These are phyloP conservation scores for Luperina nickerlii DNA, from an alignment of 2,888 invertebrate species.

Conservation along the genomic window DNA sequence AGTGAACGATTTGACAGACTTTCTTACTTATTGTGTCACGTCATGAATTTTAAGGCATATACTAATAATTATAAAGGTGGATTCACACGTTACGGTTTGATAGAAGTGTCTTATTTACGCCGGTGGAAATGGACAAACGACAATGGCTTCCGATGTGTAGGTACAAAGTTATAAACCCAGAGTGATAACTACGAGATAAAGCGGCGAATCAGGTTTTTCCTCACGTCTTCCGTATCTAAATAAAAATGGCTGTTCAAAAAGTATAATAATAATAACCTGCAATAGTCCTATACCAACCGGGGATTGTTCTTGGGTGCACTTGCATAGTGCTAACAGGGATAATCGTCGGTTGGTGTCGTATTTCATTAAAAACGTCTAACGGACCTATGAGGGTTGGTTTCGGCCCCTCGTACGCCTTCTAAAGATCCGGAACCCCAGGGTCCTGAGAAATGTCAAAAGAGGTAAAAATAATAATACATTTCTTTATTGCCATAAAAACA, in stretches of 20 bases:
- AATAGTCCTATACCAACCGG: too few species aligned
- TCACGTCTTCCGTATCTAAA: background rate
- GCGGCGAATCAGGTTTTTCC: background rate
- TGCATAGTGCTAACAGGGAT: too few species aligned
- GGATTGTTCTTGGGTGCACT: too few species aligned
- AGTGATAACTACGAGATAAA: background rate
- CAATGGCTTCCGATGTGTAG: background rate
- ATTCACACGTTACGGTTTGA: constrained; percentile 47
- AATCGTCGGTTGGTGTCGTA: too few species aligned
- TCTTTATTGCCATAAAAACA: too few species aligned
- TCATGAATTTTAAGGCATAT: constrained; percentile 40
- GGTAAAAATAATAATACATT: too few species aligned
- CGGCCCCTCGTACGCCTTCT: too few species aligned
- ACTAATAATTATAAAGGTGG: constrained; percentile 19
- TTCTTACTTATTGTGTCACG: constrained; percentile 23
- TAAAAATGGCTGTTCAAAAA: background rate
- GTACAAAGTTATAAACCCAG: background rate
- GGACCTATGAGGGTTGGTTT: too few species aligned
- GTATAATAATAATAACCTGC: too few species aligned
- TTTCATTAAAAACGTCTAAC: too few species aligned
- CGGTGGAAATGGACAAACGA: background rate
- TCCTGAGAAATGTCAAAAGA: too few species aligned
- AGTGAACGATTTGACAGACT: constrained; percentile 33
- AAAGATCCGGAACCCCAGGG: too few species aligned
- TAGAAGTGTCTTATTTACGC: constrained; percentile 33